Conservation (phyloP, 1,140 invertebrate species). For the Maniola jurtina region DNA sequence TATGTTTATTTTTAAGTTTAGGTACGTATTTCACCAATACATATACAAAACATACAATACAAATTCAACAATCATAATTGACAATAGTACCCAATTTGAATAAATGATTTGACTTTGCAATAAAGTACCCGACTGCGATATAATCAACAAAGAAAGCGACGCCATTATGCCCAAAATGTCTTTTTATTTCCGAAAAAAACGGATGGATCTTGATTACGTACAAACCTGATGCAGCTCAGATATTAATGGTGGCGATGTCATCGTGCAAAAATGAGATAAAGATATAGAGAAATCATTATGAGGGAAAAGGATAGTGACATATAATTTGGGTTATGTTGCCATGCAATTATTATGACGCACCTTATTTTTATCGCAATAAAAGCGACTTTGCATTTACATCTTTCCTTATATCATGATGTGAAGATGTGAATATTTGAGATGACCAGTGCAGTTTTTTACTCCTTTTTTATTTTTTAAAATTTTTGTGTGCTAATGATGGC, state of each 20-base stretch:
- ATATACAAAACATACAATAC: no score
- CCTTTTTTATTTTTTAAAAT: not conserved
- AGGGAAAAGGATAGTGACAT: not conserved
- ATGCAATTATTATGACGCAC: not conserved
- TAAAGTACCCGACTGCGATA: not conserved
- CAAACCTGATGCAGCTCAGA: not conserved
- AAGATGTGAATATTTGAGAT: no score
- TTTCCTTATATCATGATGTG: not conserved
- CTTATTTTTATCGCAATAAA: not conserved
- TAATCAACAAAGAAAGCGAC: not conserved
- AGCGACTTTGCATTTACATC: not conserved
- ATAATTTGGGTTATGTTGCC: not conserved
- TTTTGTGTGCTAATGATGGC: not conserved
- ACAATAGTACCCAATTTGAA: no score
- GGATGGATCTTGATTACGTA: not conserved
- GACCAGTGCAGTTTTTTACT: no score
- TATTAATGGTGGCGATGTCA: not conserved
- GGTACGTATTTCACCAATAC: no score
- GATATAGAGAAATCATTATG: not conserved
- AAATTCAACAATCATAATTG: no score
- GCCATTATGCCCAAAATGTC: not conserved
- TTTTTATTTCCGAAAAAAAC: conserved; percentile 5
- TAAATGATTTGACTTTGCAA: not conserved
- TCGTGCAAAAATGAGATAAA: not conserved
- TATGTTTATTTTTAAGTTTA: no score